Evolutionary conservation across 2,888 invertebrate genomes (phyloP).

Genomic region (Diogma glabrata): DNA sequence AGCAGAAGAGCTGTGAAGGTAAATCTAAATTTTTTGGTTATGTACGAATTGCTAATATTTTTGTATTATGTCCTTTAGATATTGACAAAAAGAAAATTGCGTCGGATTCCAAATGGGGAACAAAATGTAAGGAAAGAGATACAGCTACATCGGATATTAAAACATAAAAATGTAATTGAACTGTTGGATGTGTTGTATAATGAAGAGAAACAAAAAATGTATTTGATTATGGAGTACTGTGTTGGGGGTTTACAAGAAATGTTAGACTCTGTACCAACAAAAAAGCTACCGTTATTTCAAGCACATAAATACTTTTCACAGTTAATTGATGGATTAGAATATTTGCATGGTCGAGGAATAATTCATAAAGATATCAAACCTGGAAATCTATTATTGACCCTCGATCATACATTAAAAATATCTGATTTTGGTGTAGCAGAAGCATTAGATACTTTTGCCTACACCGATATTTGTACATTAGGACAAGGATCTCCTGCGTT

Average conservation of each 20-base stretch:
- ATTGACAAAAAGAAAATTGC: conserved; percentile 80
- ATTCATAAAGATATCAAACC: conserved; percentile 99
- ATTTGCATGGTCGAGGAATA: conserved; percentile 88
- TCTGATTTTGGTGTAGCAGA: conserved; percentile 99
- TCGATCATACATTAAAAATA: conserved; percentile 88
- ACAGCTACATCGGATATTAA: conserved; percentile 70
- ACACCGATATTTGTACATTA: conserved; percentile 75
- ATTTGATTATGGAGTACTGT: conserved; percentile 97
- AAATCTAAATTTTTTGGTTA: too few species aligned
- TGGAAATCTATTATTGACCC: conserved; percentile 83
- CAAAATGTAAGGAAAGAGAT: conserved; percentile 93
- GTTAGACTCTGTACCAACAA: conserved; percentile 77
- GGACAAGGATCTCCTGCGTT: conserved; percentile 99
- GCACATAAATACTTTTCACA: conserved; percentile 92
- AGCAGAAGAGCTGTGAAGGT: too few species aligned
- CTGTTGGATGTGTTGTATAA: conserved; percentile 89
- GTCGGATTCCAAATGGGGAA: conserved; percentile 94
- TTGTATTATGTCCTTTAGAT: conserved; percentile 21
- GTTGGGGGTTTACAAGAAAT: conserved; percentile 90
- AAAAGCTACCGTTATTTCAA: conserved; percentile 87
- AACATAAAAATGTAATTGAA: conserved; percentile 89
- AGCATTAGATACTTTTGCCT: conserved; percentile 72
- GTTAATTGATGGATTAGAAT: conserved; percentile 85
- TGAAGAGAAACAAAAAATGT: conserved; percentile 96
- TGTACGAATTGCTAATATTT: not conserved